Base-by-base conservation (phyloP, 2,888 invertebrate genomes). In the Globia sparganii region DNA sequence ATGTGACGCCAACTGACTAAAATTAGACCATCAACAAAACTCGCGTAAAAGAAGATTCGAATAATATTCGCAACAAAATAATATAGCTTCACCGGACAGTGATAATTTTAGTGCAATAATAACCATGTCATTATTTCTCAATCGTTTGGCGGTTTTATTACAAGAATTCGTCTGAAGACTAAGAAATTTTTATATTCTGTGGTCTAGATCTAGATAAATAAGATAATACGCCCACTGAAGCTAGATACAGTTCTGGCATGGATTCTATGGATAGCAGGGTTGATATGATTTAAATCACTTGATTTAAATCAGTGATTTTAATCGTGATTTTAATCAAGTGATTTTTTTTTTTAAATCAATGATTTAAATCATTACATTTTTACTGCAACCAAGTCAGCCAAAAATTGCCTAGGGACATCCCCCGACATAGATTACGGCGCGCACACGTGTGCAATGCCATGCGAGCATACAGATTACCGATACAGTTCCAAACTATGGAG, bases 1-100 rank as follows among this genome's bases (percentile, higher is more conserved):
- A 85, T 90, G 86, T 83, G 90, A 91, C 90, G 91, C 88, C 89
- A 88, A 89, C 80, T 80, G 74, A 84, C 91, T 94, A 94, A 89
- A 93, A 92, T 92, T 94, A 94, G 91, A 90, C 80, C 62, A 89
- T 91, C 92, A 92, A 92, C 91, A 93, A 89, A 91, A 91, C 92
- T 91, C 83, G 81, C 69, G 75, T 78, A 75, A 79, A 76, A 67
- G 74, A 74, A 87, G 70, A 87, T 84, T 84, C 79, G 86, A 76
- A 90, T 87, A 85, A 88, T 89, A 87, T 88, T 86, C 77, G 83
- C 84, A 90, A 86, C 86, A 88, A 90, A 91, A 91, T 89, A 91
- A 87, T 88, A 73, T 77, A 84, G 86, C 77, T 75, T 84, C 83
- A 80, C 78, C 71, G 66, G 82, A 82, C 71, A 66, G 72, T 66